Base-by-base conservation (phyloP, 2,888 invertebrate genomes). In the Sminthurinus aureus region DNA sequence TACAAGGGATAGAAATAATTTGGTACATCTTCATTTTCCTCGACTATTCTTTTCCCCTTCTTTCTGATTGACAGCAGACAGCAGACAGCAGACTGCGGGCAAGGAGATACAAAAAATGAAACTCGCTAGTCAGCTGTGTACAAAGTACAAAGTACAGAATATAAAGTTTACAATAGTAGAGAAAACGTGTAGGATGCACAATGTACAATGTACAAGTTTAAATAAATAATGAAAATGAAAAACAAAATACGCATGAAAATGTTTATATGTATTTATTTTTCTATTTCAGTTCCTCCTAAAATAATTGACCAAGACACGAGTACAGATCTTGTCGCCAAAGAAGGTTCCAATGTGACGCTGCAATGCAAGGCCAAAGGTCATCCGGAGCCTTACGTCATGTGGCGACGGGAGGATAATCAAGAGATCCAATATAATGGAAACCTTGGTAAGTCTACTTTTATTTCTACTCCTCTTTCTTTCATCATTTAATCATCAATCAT, bases 331-430 rank as follows among this genome's bases (percentile, higher is more conserved):
- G 96, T 96, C 51, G 96, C 97, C 6, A 92, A 96, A 22, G 97
- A 97, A 91, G 95, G 96, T 18, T 94, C 95, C 80, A 96, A 96
- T 90, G 96, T 96, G 79, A 96, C 96, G 58, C 92, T 97, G 91
- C 94, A 94, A 87, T 97, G 97, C 90, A 95, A 96, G 89, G 97
- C 97, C 38, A 93, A 93, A 22, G 96, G 96, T n/a, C 92, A 78
- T 90, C 96, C 96, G 0, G 96, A 96, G 89, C 97, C 97, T 18
- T 96, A 96, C 90, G 96, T 97, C 88, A 96, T 96, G 94, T 97
- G 96, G 96, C 92, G 96, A 73, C 92, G 96, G 67, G 96, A 96
- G 91, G 96, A 97, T 89, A 96, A 96, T 83, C 94, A 95, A 89
- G 95, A 95, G 90, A 96, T 96, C 91, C 94, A 95, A 90, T 96